Base-by-base conservation (phyloP, 2,113 vertebrate species). In the Chloropsis cyanopogon region DNA sequence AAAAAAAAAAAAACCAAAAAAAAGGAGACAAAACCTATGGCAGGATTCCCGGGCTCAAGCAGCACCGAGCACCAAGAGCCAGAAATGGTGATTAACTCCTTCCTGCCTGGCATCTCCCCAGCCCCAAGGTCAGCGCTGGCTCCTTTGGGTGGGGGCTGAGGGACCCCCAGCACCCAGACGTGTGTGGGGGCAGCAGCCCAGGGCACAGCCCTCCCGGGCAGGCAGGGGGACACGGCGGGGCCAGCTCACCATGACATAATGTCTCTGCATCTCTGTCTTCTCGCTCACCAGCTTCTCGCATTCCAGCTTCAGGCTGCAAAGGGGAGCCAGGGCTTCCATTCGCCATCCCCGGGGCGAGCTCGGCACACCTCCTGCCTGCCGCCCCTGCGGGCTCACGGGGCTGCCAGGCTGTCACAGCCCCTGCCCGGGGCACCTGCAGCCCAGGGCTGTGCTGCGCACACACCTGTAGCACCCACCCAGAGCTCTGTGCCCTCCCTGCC, bases 231-330 rank as follows among this genome's bases (percentile, higher is more conserved):
- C 39, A 20, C 11, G 22, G 37, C 4, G 50, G n/a, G 73, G 50
- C 8, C 4, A 21, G 69, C 98, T 97, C 94, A 98, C 98, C 98
- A 98, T 98, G 76, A 98, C 98, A 85, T 98, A 98, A 87, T 98
- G 98, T 23, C 98, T 85, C 81, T 98, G 98, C 98, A 98, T 98
- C 86, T 98, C 98, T 0, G 98, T 98, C 97, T 98, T 98, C 96
- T 98, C 98, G 2, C 97, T 98, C 76, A 97, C 97, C 96, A 98
- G 92, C 86, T 98, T 98, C 96, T 98, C 98, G 12, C 98, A 98
- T 70, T 98, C 98, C 96, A 98, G 96, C 94, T 98, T 98, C 96
- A 98, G 96, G 91, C 98, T 98, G 96, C 68, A 18, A 41, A 87
- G 39, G 24, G 69, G 59, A 42, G n/a, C 71, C 42, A 6, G 3